A percentile compares a stretch with the other conserved stretches of the same genome.
phyloP scores from a whole-genome alignment of 2,797 vertebrate species.

The Thamnophis elegans region DNA sequence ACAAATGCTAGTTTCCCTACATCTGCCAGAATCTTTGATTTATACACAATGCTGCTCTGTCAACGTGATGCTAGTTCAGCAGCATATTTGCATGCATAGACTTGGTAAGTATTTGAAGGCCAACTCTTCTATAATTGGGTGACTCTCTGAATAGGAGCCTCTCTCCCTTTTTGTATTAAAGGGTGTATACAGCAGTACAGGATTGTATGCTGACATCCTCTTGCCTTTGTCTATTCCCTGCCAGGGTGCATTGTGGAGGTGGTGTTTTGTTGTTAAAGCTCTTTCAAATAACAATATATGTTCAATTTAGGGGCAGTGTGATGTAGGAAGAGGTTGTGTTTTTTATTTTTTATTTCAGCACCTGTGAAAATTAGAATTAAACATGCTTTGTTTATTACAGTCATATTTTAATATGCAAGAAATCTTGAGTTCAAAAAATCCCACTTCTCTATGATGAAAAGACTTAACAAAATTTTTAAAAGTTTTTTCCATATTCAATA shows the following conservation, averaged over 20 bases:
- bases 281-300: slow-evolving; percentile 51
- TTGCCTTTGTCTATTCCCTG: slow-evolving; percentile 57
- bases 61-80: slow-evolving; percentile 64
- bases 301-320: slow-evolving; percentile 40
- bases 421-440: background rate
- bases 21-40: slow-evolving; percentile 61
- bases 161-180: slow-evolving; percentile 57
- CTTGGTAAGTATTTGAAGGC: slow-evolving; percentile 70
- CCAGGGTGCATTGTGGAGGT: slow-evolving; percentile 52
- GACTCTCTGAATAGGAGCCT: slow-evolving; percentile 61
- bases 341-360: background rate
- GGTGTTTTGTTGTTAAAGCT: slow-evolving; percentile 36
- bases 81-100: slow-evolving; percentile 59
- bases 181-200: slow-evolving; percentile 53
- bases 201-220: slow-evolving; percentile 57
- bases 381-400: slow-evolving; percentile 17
- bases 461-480: background rate
- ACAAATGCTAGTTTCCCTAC: slow-evolving; percentile 51
- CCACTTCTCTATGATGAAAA: background rate
- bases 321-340: slow-evolving; percentile 41
- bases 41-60: slow-evolving; percentile 65
- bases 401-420: slow-evolving; percentile 32
- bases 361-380: slow-evolving; percentile 32
- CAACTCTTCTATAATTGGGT: slow-evolving; percentile 62
- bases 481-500: background rate